These are phyloP conservation scores for Phycodurus eques DNA, from an alignment of 2,113 vertebrate genomes.

Conservation along the genomic window DNA sequence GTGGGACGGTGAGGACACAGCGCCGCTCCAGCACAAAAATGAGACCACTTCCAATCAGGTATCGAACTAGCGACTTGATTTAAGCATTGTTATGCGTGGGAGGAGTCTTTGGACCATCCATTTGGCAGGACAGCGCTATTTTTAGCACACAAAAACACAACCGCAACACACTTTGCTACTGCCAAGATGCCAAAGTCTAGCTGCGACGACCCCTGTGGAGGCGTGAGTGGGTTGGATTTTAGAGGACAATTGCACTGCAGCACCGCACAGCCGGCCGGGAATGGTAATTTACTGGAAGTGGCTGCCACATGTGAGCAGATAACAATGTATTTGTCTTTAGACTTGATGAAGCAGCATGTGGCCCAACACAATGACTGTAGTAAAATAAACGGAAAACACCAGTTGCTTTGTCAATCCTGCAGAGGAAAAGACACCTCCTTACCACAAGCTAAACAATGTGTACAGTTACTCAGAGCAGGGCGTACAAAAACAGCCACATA, in stretches of 20 bases:
- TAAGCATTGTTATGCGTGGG: constrained; percentile 24
- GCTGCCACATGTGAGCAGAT: constrained; percentile 35
- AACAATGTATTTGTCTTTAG: constrained; percentile 16
- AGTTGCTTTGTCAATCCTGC: neutral
- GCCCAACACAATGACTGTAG: neutral
- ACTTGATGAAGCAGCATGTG: neutral
- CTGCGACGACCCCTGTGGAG: constrained; percentile 31
- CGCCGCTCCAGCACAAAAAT: constrained; percentile 8
- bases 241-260: constrained; percentile 33
- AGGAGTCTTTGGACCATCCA: constrained; percentile 15
- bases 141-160: constrained; percentile 17
- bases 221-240: constrained; percentile 25
- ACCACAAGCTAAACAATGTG: neutral
- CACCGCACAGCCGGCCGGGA: constrained; percentile 23
- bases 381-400: too few species aligned
- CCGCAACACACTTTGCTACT: constrained; percentile 8
- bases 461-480: neutral
- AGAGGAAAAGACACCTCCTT: neutral
- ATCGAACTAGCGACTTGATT: neutral
- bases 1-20: constrained; percentile 9
- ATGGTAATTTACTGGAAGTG: constrained; percentile 42
- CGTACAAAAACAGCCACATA: neutral
- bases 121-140: constrained; percentile 8
- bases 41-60: neutral
- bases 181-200: constrained; percentile 38